Base-by-base conservation (phyloP, 1,140 invertebrate genomes). In the Dendroctonus valens region DNA sequence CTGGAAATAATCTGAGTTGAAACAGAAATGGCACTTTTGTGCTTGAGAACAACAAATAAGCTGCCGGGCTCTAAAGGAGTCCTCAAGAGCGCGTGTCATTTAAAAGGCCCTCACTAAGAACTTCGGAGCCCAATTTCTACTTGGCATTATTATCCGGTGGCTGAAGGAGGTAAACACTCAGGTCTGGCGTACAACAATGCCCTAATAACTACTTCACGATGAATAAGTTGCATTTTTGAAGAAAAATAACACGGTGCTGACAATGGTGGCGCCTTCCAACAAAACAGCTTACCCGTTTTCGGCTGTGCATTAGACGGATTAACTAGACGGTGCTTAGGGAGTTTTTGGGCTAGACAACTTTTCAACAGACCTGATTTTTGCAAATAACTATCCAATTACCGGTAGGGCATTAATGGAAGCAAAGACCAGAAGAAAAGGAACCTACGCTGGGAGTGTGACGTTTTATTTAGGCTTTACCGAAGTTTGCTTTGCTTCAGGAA, bases 151-250 rank as follows among this genome's bases (percentile, higher is more conserved):
- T 61, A 59, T 50, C 57, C 58, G 51, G 58, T 65, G 61, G 68
- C 57, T 51, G 37, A 55, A 69, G 15, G 68, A 61, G 68, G 63
- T 52, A 69, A 69, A 69, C 68, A 69, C 68, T 69, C 50, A 46
- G 53, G 65, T 69, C 63, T 54, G 51, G 59, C 58, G 41, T 62
- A 26, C 40, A 49, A 69, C 68, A 69, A 69, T 69, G 66, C 63
- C 66, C 66, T 69, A 69, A 69, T 69, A 69, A 69, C 65, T 69
- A 69, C 68, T 65, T 46, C 53, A 53, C 54, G 44, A 63, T 54
- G 60, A 63, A 63, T 63, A 63, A 63, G 55, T 64, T 61, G 68
- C 58, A 55, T 62, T 69, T 53, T 69, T 41, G 63, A 66, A 59
- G 51, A 62, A 65, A 63, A 55, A 59, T 65, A 63, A 69, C 62